These are phyloP conservation scores for Virgularia gustaviana DNA, from an alignment of 92 coral and sea anemone species.

Conservation along the genomic window DNA sequence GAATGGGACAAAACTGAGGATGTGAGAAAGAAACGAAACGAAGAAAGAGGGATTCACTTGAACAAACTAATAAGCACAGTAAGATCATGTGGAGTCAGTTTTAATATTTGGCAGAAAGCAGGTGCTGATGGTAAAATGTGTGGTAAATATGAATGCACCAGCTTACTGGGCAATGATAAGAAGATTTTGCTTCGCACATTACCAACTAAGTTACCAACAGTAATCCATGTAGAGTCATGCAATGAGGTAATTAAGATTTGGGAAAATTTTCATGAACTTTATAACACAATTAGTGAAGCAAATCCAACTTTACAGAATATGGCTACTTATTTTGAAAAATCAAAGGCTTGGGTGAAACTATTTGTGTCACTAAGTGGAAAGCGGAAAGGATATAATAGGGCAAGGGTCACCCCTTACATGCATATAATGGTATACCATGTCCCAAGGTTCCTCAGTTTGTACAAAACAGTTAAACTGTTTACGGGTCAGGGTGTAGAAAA, in stretches of 20 bases:
- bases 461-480: slow-evolving; percentile 3
- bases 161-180: slow-evolving; percentile 35
- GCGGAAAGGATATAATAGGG: slow-evolving; percentile 1
- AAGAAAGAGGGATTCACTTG: slow-evolving; percentile 40
- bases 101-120: slow-evolving; percentile 37
- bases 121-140: slow-evolving; percentile 36
- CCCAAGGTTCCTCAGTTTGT: not conserved
- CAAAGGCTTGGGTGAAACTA: slow-evolving; percentile 8
- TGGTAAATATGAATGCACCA: slow-evolving; percentile 31
- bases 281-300: slow-evolving; percentile 3
- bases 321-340: not conserved
- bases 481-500: slow-evolving; percentile 16
- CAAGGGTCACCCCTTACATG: slow-evolving; percentile 22
- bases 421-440: slow-evolving; percentile 6
- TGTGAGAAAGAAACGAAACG: slow-evolving; percentile 19
- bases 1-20: slow-evolving; percentile 38
- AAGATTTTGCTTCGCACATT: not conserved
- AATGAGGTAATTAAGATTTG: slow-evolving; percentile 1
- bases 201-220: not conserved
- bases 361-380: slow-evolving; percentile 8
- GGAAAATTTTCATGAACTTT: not conserved
- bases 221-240: slow-evolving; percentile 11
- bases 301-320: slow-evolving; percentile 8
- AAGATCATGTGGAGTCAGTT: slow-evolving; percentile 37
- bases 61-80: slow-evolving; percentile 8